phyloP scores from a whole-genome alignment of 1,140 invertebrate genomes.

The Acromyrmex echinatior region DNA sequence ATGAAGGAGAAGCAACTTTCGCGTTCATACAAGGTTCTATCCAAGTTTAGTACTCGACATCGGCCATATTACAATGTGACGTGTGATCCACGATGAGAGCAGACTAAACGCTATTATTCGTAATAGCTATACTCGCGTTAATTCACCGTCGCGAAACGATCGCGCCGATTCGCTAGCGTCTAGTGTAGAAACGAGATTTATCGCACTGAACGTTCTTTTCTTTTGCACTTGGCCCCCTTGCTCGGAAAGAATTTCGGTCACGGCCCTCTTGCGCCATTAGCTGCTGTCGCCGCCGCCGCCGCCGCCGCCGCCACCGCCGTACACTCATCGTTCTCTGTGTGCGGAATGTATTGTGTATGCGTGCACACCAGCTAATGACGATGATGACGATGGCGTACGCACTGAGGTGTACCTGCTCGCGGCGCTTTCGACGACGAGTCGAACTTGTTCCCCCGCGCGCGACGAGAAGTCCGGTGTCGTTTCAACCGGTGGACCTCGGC shows the following conservation, averaged over 20 bases:
- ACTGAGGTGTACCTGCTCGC: conserved; percentile 67
- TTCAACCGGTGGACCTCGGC: conserved; percentile 43
- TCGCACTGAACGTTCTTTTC: conserved; percentile 66
- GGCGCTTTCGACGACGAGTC: conserved; percentile 65
- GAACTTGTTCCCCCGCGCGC: conserved; percentile 68
- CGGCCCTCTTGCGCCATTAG: conserved; percentile 82
- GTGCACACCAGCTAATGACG: neutral
- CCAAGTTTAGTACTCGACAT: neutral
- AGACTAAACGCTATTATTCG: conserved; percentile 2
- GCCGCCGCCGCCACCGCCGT: conserved; percentile 39
- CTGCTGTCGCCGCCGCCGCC: neutral
- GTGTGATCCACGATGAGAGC: neutral
- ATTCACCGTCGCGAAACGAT: conserved; percentile 8
- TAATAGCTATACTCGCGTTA: conserved; percentile 1
- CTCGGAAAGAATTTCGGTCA: conserved; percentile 84
- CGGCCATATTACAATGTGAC: neutral
- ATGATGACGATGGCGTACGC: conserved; percentile 25
- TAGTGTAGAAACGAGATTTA: conserved; percentile 62
- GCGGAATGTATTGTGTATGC: neutral
- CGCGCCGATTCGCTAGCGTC: conserved; percentile 19
- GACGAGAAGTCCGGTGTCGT: conserved; percentile 64
- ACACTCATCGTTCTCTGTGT: conserved; percentile 53
- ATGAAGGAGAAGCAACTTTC: neutral
- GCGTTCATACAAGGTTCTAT: neutral
- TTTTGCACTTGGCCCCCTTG: conserved; percentile 85